Evolutionary conservation across 2,113 vertebrate genomes (phyloP), one percentile per base, ranked within the genome.

Genomic region (Stegastes partitus): DNA sequence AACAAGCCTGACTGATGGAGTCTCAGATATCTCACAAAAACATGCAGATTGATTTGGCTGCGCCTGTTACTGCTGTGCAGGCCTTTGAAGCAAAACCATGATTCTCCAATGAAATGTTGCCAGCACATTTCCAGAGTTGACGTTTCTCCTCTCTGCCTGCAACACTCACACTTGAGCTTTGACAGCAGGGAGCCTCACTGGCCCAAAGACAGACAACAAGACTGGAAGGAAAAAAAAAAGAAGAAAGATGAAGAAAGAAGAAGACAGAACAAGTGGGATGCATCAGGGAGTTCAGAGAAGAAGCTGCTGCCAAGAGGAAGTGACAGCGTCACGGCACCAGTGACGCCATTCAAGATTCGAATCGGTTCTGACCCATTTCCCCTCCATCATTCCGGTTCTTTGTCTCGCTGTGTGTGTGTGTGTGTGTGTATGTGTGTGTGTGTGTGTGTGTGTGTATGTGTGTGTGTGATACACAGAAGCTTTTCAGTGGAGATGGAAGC

Each of bases 331-430:
- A 71, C 31, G 19, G 69, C 59, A 68, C 65, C n/a, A 67, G 74
- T 50, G 66, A 59, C 21, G 53, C 77, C 56, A 72, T 82, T 87
- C 81, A 81, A 11, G 31, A 66, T 53, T 71, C 34, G 37, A 79
- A 81, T 78, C 31, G 49, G 80, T 84, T 82, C 80, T 81, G 82
- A 87, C 82, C 90, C 86, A 75, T 65, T 84, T 90, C 68, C 45
- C 28, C 67, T 61, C 50, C 62, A 71, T 81, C 74, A 58, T 79
- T 86, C 79, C 59, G 34, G 83, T 78, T 51, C 74, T 87, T 83
- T 87, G 73, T 87, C 18, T 63, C 3, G 39, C 11, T 74, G 42
- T 69, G 25, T 79, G 44, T 69, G 53, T 55, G 18, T 62, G 59
- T 55, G 47, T 49, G 47, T 49, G 47, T 87, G 73, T 87, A 18